Percentiles rank a stretch among this genome's conserved stretches.
Conservation (phyloP, 2,113 vertebrate genomes). For the Rhipidura dahli region DNA sequence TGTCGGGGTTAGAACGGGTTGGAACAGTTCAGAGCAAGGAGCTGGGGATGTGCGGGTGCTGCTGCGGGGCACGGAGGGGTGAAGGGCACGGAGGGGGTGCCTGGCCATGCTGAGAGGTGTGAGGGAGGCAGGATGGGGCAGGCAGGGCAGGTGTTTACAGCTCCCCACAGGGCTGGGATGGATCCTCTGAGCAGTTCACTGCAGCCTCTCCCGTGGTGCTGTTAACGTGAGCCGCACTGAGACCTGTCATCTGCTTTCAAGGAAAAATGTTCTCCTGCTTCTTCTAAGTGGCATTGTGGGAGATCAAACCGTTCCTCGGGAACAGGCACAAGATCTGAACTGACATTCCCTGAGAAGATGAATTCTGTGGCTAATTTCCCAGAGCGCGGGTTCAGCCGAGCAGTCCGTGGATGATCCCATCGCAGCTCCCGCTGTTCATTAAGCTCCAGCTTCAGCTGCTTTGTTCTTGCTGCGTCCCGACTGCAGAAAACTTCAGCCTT, state of each 20-base stretch:
- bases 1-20: neutral
- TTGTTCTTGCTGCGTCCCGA: neutral
- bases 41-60: fast-evolving
- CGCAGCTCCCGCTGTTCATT: neutral
- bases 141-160: fast-evolving
- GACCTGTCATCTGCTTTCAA: neutral
- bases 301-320: neutral
- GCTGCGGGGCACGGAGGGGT: fast-evolving
- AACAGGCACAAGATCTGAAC: neutral
- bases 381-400: neutral
- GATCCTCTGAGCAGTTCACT: fast-evolving
- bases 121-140: fast-evolving
- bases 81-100: neutral
- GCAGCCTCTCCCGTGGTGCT: neutral
- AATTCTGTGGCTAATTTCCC: constrained; percentile 14
- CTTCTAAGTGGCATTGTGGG: neutral
- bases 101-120: fast-evolving
- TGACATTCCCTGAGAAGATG: neutral
- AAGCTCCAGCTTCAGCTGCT: neutral
- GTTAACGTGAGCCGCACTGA: fast-evolving
- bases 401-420: neutral
- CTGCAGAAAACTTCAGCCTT: neutral
- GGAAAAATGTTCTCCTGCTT: neutral
- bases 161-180: neutral
- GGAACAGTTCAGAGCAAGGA: neutral